phyloP scores from a whole-genome alignment of 2,797 vertebrate species.

The Paguma larvata region DNA sequence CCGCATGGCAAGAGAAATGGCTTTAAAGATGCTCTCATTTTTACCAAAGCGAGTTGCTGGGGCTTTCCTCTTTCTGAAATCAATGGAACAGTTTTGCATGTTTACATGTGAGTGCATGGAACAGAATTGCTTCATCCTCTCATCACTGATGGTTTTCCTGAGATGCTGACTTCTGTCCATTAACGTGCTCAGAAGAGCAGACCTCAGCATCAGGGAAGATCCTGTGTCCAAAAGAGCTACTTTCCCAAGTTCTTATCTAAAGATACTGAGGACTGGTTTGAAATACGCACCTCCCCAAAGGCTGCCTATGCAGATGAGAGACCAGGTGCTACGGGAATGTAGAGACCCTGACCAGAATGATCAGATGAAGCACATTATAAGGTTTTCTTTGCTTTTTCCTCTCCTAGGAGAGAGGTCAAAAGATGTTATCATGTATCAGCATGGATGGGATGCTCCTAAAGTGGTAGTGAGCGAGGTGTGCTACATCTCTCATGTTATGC shows the following conservation, averaged over 20 bases:
- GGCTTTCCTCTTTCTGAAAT: neutral
- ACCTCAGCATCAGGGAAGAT: neutral
- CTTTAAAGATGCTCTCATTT: neutral
- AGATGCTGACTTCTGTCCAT: neutral
- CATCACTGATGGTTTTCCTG: neutral
- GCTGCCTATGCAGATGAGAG: neutral
- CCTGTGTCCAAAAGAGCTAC: neutral
- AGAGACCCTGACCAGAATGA: neutral
- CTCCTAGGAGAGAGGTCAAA: neutral
- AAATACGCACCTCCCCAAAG: neutral
- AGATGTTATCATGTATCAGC: neutral
- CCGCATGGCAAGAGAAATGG: slow-evolving; percentile 42
- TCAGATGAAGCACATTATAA: neutral
- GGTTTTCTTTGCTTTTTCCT: neutral
- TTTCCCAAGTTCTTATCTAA: neutral
- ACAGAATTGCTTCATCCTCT: neutral
- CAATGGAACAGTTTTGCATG: neutral
- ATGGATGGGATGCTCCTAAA: neutral
- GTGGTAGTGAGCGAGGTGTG: neutral
- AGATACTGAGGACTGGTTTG: neutral
- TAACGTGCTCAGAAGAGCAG: neutral
- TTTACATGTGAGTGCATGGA: neutral
- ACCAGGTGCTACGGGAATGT: rapidly evolving
- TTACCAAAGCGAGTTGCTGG: neutral
- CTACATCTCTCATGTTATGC: neutral